Evolutionary conservation across 2,797 vertebrate species (phyloP), one percentile per base, ranked within the genome.

Genomic region (Protosalanx chinensis): DNA sequence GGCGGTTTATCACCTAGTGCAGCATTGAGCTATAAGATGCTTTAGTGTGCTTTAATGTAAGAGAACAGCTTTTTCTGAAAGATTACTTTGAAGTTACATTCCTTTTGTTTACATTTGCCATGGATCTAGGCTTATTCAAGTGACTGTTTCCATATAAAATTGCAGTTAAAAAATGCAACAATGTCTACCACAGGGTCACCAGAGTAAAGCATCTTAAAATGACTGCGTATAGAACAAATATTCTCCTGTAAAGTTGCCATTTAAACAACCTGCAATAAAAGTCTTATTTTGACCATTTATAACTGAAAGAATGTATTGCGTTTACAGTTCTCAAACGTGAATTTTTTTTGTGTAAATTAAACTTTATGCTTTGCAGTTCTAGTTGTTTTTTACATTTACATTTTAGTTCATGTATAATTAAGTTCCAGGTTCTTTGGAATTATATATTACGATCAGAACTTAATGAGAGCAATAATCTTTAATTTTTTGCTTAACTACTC

Each of bases 231-330:
- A 79, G 29, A 67, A 63, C n/a, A 64, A 66, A 60, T 32, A 71
- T 60, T 79, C 58, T 27, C n/a, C 67, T 82, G 75, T 85, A 70
- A 86, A 70, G 53, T 74, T 77, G 79, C 37, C 82, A 75, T 64
- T 75, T 64, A 16, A 74, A 81, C 51, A 41, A 72, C 75, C 80
- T 84, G 72, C 71, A 90, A 90, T 90, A 89, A 91, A 91, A 79
- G 68, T 67, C 20, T 53, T 51, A 51, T 74, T 51, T 74, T 56
- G 13, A 68, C 63, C 5, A 57, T 6, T 53, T 7, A 6, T 30
- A n/a, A 65, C 68, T 72, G 23, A 59, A 64, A 37, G 23, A 30
- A 15, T 1, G 7, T 27, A 13, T 59, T 13, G 20, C 4, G 23
- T 60, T 57, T 23, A 57, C 56, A 57, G 56, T 23, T n/a, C 56